A percentile compares a stretch with the other conserved stretches of the same genome.
Evolutionary conservation across 2,113 vertebrate species (phyloP).

Genomic region (Recurvirostra avosetta): DNA sequence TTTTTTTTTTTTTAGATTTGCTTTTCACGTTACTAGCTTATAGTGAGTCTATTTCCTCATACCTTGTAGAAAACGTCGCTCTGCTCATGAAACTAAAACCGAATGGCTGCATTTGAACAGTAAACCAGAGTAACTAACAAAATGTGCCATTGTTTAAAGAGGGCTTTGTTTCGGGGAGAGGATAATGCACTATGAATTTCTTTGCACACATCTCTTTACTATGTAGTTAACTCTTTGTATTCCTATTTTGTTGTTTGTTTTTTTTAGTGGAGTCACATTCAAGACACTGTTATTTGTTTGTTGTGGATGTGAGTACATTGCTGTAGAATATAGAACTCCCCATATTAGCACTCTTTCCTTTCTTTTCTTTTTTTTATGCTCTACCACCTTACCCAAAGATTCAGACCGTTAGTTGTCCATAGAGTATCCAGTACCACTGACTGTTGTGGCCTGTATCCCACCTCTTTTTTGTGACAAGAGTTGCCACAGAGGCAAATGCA

Average conservation of each 20-base stretch:
- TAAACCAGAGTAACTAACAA: slow-evolving; percentile 65
- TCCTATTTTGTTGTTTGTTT: slow-evolving; percentile 93
- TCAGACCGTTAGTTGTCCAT: slow-evolving; percentile 75
- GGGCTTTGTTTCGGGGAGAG: slow-evolving; percentile 73
- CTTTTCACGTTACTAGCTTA: slow-evolving; percentile 67
- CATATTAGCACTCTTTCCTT: slow-evolving; percentile 94
- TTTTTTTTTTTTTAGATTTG: slow-evolving; percentile 67
- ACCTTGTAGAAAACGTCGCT: slow-evolving; percentile 69
- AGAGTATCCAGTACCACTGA: slow-evolving; percentile 74
- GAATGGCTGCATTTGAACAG: slow-evolving; percentile 69
- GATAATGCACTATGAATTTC: slow-evolving; percentile 76
- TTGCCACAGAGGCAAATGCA: slow-evolving; percentile 78
- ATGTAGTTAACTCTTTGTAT: slow-evolving; percentile 90
- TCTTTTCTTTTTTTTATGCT: slow-evolving; percentile 90
- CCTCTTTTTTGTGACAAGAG: slow-evolving; percentile 78
- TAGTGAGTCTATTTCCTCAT: slow-evolving; percentile 72
- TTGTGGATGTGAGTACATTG: slow-evolving; percentile 98
- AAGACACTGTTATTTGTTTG: slow-evolving; percentile 96
- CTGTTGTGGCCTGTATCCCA: slow-evolving; percentile 77
- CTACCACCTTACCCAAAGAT: slow-evolving; percentile 92
- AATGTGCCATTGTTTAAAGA: slow-evolving; percentile 65
- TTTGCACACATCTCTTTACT: slow-evolving; percentile 84
- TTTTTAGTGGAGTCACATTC: slow-evolving; percentile 97
- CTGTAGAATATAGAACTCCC: slow-evolving; percentile 88
- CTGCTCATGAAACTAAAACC: slow-evolving; percentile 69